Evolutionary conservation across 2,113 vertebrate species (phyloP).

Genomic region (Saiga tatarica): DNA sequence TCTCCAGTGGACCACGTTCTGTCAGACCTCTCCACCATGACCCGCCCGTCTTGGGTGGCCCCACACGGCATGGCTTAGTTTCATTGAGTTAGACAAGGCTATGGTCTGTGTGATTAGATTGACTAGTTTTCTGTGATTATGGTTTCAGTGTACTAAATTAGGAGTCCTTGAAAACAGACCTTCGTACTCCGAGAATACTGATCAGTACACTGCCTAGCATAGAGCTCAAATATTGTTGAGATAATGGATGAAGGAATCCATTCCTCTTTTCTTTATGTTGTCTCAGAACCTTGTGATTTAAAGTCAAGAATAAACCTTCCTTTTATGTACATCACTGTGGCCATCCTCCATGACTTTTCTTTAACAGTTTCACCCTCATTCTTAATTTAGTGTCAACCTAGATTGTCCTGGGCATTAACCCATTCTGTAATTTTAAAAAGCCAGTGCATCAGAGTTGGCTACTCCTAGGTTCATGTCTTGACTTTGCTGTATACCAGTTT

Average conservation of each 20-base stretch:
- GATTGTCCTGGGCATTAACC: background rate
- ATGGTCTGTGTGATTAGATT: too few relatives aligned
- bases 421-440: background rate
- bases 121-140: too few relatives aligned
- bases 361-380: background rate
- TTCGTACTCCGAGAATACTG: background rate
- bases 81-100: too few relatives aligned
- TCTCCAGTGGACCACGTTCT: too few relatives aligned
- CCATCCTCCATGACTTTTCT: background rate
- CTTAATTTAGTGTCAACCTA: background rate
- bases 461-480: background rate
- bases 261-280: background rate
- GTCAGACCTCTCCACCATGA: too few relatives aligned
- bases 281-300: conserved; percentile 11
- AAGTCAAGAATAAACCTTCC: background rate
- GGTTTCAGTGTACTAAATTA: background rate
- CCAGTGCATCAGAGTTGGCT: background rate
- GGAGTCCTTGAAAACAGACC: background rate
- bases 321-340: background rate
- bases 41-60: too few relatives aligned
- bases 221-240: conserved; percentile 5
- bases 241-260: background rate
- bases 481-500: background rate
- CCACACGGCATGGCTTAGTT: too few relatives aligned
- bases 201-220: background rate